Conservation (phyloP, 2,113 vertebrate species). For the Fregetta grallaria region DNA sequence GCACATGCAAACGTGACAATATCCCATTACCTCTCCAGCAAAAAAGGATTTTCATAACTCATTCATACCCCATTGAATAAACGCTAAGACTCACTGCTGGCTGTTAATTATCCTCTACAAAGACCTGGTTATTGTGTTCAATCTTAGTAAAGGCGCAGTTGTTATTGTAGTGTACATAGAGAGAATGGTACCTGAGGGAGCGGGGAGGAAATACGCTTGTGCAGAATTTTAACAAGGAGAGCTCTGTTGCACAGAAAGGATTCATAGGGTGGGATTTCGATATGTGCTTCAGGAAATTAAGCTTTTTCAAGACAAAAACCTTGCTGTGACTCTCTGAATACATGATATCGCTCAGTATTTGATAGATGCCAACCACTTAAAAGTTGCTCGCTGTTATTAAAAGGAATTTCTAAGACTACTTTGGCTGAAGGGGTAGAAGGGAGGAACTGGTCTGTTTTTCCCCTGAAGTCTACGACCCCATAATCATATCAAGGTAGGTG, state of each 20-base stretch:
- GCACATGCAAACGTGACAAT: not conserved
- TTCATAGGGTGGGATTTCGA: conserved; percentile 40
- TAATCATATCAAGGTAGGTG: not conserved
- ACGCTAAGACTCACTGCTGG: conserved; percentile 46
- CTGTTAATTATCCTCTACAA: conserved; percentile 66
- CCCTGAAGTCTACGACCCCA: not conserved
- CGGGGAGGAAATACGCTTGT: not conserved
- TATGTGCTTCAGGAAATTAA: conserved; percentile 48
- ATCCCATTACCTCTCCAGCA: conserved; percentile 49
- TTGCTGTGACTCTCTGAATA: conserved; percentile 11
- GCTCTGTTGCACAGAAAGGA: conserved; percentile 23
- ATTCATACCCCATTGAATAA: conserved; percentile 59
- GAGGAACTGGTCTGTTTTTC: not conserved
- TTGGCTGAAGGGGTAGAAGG: not conserved
- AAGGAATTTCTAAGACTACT: conserved; percentile 16
- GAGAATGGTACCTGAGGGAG: conserved; percentile 43
- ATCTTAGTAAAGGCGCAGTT: conserved; percentile 41
- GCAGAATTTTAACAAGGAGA: conserved; percentile 51
- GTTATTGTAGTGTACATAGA: conserved; percentile 44
- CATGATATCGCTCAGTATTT: not conserved
- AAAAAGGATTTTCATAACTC: conserved; percentile 62
- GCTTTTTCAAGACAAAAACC: conserved; percentile 47
- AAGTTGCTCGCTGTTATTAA: not conserved
- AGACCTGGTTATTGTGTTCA: conserved; percentile 65
- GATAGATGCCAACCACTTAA: not conserved